A percentile compares a stretch with the other conserved stretches of the same genome.
These are phyloP conservation scores for Dromiciops gliroides DNA, from an alignment of 2,113 vertebrate species.

Conservation along the genomic window DNA sequence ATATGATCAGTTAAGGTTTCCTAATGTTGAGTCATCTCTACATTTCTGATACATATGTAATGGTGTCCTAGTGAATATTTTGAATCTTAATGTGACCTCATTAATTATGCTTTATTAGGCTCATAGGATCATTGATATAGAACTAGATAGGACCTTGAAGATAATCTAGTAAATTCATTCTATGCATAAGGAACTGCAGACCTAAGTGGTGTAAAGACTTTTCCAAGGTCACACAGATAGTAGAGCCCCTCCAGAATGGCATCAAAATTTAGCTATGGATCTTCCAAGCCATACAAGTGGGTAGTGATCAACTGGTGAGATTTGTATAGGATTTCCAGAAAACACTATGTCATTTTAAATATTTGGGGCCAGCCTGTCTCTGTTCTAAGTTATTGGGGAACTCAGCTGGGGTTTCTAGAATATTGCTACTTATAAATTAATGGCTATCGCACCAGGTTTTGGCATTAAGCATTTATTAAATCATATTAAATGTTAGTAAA, in stretches of 20 bases:
- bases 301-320: neutral
- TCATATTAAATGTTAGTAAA: too few relatives aligned
- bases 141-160: neutral
- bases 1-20: neutral
- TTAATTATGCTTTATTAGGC: neutral
- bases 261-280: neutral
- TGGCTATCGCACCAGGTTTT: too few relatives aligned
- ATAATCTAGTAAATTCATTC: neutral
- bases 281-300: neutral
- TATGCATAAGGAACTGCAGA: neutral
- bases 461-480: too few relatives aligned
- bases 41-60: neutral
- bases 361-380: too few relatives aligned
- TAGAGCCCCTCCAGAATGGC: neutral
- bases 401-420: too few relatives aligned
- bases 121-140: neutral
- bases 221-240: neutral
- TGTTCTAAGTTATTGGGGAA: too few relatives aligned
- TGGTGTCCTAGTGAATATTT: neutral
- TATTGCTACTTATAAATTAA: too few relatives aligned
- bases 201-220: neutral
- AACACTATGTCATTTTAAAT: too few relatives aligned
- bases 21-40: neutral
- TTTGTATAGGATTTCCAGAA: neutral
- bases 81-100: neutral